A percentile compares a stretch with the other conserved stretches of the same genome.
Evolutionary conservation across 2,888 invertebrate genomes (phyloP).

Genomic region (Meganola albula): DNA sequence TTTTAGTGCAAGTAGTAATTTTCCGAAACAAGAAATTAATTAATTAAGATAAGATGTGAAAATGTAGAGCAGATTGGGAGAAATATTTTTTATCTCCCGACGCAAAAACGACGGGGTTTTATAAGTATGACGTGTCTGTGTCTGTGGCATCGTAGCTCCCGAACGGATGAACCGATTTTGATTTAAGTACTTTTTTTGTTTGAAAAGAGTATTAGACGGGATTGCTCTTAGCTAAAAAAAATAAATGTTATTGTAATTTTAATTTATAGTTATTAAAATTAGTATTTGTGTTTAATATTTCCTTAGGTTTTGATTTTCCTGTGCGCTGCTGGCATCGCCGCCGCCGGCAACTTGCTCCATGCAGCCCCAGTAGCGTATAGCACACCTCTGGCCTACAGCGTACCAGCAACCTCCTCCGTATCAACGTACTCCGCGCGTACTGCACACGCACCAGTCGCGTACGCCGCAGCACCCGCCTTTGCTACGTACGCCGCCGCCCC

Average conservation of each 20-base stretch:
- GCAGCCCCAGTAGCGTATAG: slow-evolving; percentile 51
- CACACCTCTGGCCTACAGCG: slow-evolving; percentile 39
- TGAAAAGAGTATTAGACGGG: not conserved
- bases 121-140: too few relatives aligned
- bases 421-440: too few relatives aligned
- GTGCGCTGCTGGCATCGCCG: slow-evolving; percentile 76
- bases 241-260: not conserved
- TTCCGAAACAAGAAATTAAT: too few relatives aligned
- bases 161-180: too few relatives aligned
- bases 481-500: not conserved
- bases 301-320: slow-evolving; percentile 73
- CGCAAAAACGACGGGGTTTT: too few relatives aligned
- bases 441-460: not conserved
- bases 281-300: not conserved
- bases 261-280: not conserved
- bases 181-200: too few relatives aligned
- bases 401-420: slow-evolving; percentile 8
- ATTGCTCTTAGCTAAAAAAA: not conserved
- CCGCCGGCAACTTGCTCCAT: slow-evolving; percentile 73
- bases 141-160: too few relatives aligned
- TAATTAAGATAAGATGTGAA: too few relatives aligned
- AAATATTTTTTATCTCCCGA: too few relatives aligned
- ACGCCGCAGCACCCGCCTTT: not conserved
- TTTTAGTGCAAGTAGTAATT: too few relatives aligned
- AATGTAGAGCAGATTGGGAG: too few relatives aligned